Evolutionary conservation across 1,140 invertebrate genomes (phyloP), one percentile per base, ranked within the genome.

Genomic region (Cecropterus lyciades): DNA sequence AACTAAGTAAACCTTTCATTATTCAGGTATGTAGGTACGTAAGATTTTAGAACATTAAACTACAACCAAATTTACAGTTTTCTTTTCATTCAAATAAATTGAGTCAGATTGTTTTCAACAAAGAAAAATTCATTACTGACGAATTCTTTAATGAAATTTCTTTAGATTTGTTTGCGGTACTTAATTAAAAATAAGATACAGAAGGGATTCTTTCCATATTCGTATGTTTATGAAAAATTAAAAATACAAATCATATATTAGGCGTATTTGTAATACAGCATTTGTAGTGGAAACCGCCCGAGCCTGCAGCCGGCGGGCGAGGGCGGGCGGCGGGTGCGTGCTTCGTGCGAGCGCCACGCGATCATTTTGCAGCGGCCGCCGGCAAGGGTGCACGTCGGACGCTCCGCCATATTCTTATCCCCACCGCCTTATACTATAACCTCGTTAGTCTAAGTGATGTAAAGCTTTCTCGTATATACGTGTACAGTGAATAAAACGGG

Each of bases 371-470:
- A 84, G 69, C 76, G 81, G 74, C 55, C 67, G 73, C 59, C 78
- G 76, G 57, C 75, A 73, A 69, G 80, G 77, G 65, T 76, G 84
- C 84, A 84, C 84, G 88, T 80, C 79, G 67, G 59, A 55, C 33
- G 52, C 16, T 56, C 17, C 66, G 56, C 33, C 30, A 52, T 33
- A 49, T 64, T 43, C 65, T 63, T 60, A 46, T 72, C 74, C 69
- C 65, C 72, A 73, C 67, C 69, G 64, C 59, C 69, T 80, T 73
- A 69, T 73, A 82, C 69, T 76, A 84, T 85, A 88, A 86, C 79
- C 84, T 85, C 85, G 77, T 87, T 85, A 85, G 75, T 46, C 67
- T 70, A 65, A 79, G 85, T 90, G 86, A 85, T 86, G 88, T 87
- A 87, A 82, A 85, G 65, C 67, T 66, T 72, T 78, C 66, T 71